phyloP scores from a whole-genome alignment of 2,888 invertebrate species.

The Drosophila atripex region DNA sequence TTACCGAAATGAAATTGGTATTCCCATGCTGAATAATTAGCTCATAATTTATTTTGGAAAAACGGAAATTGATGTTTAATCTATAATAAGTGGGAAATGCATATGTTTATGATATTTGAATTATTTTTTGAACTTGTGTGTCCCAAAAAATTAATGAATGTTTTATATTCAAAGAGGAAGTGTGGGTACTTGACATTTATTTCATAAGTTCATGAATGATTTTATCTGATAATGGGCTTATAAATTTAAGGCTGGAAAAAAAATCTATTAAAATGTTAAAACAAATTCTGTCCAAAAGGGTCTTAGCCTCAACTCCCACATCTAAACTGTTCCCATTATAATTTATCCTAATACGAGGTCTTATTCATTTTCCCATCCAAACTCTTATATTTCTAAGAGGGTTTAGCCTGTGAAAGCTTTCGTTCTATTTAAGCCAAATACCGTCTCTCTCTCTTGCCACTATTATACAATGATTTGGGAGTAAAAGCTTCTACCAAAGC shows the following conservation, averaged over 20 bases:
- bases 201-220: too few relatives aligned
- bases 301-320: too few relatives aligned
- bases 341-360: neutral
- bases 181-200: too few relatives aligned
- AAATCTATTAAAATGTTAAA: too few relatives aligned
- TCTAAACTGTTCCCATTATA: constrained; percentile 38
- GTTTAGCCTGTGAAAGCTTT: constrained; percentile 14
- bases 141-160: neutral
- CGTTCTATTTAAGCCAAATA: constrained; percentile 15
- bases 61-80: constrained; percentile 16
- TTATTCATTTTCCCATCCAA: neutral
- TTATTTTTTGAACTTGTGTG: neutral
- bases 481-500: constrained; percentile 35
- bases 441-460: constrained; percentile 5
- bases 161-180: neutral
- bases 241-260: too few relatives aligned
- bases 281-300: too few relatives aligned
- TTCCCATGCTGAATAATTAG: constrained; percentile 23
- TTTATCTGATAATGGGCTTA: too few relatives aligned
- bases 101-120: constrained; percentile 1
- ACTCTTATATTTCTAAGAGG: constrained; percentile 25
- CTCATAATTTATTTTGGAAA: constrained; percentile 12
- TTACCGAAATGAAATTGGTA: constrained; percentile 15
- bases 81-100: neutral
- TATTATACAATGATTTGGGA: constrained; percentile 42